These are phyloP conservation scores for Amphiura filiformis DNA, from an alignment of 35 echinoderm and acorn worm species.

Conservation along the genomic window DNA sequence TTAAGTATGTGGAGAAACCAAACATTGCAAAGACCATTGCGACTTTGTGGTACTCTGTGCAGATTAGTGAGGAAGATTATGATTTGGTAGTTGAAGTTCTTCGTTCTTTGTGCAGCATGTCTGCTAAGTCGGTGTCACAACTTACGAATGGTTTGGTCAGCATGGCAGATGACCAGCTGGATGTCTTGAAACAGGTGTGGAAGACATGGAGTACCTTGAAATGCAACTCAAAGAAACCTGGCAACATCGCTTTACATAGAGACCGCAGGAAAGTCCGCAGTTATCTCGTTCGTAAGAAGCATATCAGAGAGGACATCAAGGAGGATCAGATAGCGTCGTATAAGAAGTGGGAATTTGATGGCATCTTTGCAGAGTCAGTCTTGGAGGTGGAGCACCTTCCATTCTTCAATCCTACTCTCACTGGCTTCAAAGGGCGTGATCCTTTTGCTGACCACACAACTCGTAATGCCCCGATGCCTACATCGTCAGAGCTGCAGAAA, in stretches of 20 bases:
- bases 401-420: constrained; percentile 61
- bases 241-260: background rate
- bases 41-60: constrained; percentile 51
- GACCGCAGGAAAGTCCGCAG: background rate
- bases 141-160: constrained; percentile 29
- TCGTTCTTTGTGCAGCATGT: background rate
- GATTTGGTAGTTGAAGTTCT: constrained; percentile 22
- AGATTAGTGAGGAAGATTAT: constrained; percentile 25
- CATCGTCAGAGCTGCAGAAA: background rate
- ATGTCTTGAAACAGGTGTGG: constrained; percentile 40
- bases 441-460: background rate
- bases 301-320: background rate
- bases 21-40: background rate
- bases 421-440: background rate
- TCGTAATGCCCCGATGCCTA: background rate
- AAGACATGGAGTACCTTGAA: constrained; percentile 15
- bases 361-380: background rate
- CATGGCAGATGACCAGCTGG: background rate
- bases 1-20: background rate
- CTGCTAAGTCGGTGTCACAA: background rate
- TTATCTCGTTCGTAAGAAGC: background rate
- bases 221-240: background rate
- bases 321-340: background rate
- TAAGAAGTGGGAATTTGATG: constrained; percentile 18
- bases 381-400: background rate